Conservation (phyloP, 2,888 invertebrate genomes). For the Phania funesta region DNA sequence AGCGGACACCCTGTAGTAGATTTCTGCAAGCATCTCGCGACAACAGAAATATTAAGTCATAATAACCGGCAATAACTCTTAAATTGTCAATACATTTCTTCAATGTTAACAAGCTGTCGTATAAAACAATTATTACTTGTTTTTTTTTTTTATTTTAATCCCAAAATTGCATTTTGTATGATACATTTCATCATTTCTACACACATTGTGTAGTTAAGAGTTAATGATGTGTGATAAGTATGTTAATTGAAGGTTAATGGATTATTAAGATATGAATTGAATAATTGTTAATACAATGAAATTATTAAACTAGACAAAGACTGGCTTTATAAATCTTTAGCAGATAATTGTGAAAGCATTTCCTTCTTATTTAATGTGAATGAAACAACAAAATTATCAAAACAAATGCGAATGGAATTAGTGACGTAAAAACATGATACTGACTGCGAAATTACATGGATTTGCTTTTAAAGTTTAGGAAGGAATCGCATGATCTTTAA, state of each 20-base stretch:
- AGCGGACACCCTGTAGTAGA: no score
- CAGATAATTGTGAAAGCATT: conserved; percentile 46
- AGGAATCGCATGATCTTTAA: no score
- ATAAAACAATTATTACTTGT: neutral
- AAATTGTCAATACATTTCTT: neutral
- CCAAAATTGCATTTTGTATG: conserved; percentile 33
- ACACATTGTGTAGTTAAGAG: conserved; percentile 12
- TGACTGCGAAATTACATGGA: neutral
- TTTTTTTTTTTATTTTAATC: conserved; percentile 18
- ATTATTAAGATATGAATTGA: conserved; percentile 18
- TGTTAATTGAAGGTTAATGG: conserved; percentile 52
- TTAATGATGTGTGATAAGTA: conserved; percentile 49
- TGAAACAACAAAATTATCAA: conserved; percentile 20
- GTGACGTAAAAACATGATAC: conserved; percentile 8
- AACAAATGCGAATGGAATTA: neutral
- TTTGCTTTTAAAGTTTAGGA: no score
- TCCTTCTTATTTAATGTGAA: conserved; percentile 38
- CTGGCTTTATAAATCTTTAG: conserved; percentile 33
- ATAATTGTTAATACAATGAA: neutral
- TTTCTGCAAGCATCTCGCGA: neutral
- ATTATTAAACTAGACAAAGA: conserved; percentile 35
- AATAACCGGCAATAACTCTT: neutral
- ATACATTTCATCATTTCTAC: conserved; percentile 26
- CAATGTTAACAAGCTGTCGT: conserved; percentile 10
- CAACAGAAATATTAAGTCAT: neutral